Conservation (phyloP, 2,797 vertebrate species). For the Choloepus didactylus region DNA sequence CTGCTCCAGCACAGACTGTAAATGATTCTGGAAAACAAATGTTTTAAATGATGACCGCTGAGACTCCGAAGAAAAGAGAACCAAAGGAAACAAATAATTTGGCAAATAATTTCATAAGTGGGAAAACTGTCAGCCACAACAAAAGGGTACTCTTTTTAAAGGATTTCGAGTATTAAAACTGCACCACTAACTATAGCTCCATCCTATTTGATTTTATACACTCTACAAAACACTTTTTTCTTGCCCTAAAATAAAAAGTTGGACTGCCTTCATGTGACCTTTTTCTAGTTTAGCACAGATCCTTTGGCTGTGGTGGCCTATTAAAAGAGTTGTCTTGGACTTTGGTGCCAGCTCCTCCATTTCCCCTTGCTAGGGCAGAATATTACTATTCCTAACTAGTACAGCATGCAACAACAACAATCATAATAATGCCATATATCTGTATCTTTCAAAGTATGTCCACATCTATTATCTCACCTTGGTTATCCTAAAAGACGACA, state of each 20-base stretch:
- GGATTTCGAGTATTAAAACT: conserved; percentile 48
- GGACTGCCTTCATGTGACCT: conserved; percentile 36
- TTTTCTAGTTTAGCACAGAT: conserved; percentile 60
- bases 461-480: conserved; percentile 32
- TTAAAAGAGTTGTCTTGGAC: conserved; percentile 43
- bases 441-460: conserved; percentile 49
- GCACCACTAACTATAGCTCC: background rate
- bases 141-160: conserved; percentile 36
- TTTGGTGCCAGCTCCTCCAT: background rate
- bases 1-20: conserved; percentile 93
- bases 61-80: conserved; percentile 49
- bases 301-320: conserved; percentile 53
- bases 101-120: conserved; percentile 16
- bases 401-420: background rate
- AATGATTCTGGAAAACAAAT: conserved; percentile 90
- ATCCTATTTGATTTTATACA: conserved; percentile 48
- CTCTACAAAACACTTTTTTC: conserved; percentile 24
- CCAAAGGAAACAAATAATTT: conserved; percentile 25
- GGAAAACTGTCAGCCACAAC: background rate
- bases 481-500: conserved; percentile 38
- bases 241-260: conserved; percentile 59
- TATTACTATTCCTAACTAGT: conserved; percentile 39
- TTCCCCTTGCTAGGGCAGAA: conserved; percentile 30
- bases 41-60: conserved; percentile 26
- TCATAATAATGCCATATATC: background rate